Base-by-base conservation (phyloP, 1,140 invertebrate species). In the Wiebesia pumilae region DNA sequence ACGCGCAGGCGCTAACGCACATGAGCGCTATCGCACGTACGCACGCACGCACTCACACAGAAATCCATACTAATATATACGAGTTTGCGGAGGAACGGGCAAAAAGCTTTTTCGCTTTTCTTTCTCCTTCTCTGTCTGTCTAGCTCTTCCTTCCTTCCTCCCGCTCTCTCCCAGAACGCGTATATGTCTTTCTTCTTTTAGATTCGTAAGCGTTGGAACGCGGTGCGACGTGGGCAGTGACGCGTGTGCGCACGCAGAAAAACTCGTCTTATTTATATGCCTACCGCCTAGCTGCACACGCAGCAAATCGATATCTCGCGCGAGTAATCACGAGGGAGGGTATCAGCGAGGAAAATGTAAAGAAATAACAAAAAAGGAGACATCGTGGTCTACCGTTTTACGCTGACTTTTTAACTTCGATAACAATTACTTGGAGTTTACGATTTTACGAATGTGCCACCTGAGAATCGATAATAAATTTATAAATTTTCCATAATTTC, bases 251-350 rank as follows among this genome's bases (percentile, higher is more conserved):
- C 93, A 93, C 93, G 91, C 91, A 91, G 90, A 93, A 93, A 87
- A 93, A 93, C 92, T 93, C 92, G 92, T 92, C 93, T 93, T 93
- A 93, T 93, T 93, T 93, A 93, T 93, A 92, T 93, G 92, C 90
- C 90, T 89, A 69, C 62, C 80, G 88, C 91, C 90, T 62, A 73
- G 54, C 79, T 81, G 78, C 81, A 78, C 81, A 62, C 65, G 91
- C 89, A 89, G 87, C 89, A 89, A 93, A 93, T 93, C 92, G 91
- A 93, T 93, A 93, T 91, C 91, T 90, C 89, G 89, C 90, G 88
- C 90, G 91, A 90, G 87, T 90, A 78, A 81, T 85, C 82, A 73
- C 79, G 38, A n/a, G 43, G 40, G 77, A 35, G 58, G 58, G 33
- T 43, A n/a, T 40, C 35, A 58, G 35, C 9, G 30, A 65, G 35